Base-by-base conservation (phyloP, 1,140 invertebrate species). In the Gryllus bimaculatus region DNA sequence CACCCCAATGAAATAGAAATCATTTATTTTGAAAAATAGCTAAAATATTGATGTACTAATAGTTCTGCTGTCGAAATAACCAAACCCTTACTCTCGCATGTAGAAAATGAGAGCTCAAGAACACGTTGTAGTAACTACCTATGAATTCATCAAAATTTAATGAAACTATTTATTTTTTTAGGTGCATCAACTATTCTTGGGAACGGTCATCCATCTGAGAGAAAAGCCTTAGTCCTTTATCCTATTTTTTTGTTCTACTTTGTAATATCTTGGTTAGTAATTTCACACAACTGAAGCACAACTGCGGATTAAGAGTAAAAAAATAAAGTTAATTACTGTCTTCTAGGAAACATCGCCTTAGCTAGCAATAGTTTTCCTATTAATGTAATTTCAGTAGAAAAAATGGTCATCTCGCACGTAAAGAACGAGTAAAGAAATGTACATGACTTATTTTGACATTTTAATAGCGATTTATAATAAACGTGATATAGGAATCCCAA, bases 191-290 rank as follows among this genome's bases (percentile, higher is more conserved):
- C 94, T 81, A 99, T 99, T 86, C 90, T 99, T 48, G 95, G 95
- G 18, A 95, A 98, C 82, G 96, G 94, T 87, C 96, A 98, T 84
- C 95, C 95, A 26, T 88, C 90, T 18, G 92, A 92, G 73, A 92
- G 95, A 83, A 97, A 97, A 89, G 91, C 91, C 13, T 88, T 99
- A 74, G 96, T 95, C 7, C 92, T 98, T 75, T 99, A 98, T 87
- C 97, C 97, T 47, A 97, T 99, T 83, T 96, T 95, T 85, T 86
- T 99, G 79, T 99, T 99, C 87, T 99, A 99, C 87, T 97, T 98
- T 85, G 91, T 99, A 80, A 94, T 99, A 81, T 95, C 95, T 73
- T 99, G 97, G 97, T 88, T 99, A 48, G 93, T 99, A 78, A 91
- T 98, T 82, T 98, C 96, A 18, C 94, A 96, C 18, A 15, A 54